A percentile compares a stretch with the other conserved stretches of the same genome.
These are phyloP conservation scores for Myiotriccus ornatus DNA, from an alignment of 2,797 vertebrate species.

Conservation along the genomic window DNA sequence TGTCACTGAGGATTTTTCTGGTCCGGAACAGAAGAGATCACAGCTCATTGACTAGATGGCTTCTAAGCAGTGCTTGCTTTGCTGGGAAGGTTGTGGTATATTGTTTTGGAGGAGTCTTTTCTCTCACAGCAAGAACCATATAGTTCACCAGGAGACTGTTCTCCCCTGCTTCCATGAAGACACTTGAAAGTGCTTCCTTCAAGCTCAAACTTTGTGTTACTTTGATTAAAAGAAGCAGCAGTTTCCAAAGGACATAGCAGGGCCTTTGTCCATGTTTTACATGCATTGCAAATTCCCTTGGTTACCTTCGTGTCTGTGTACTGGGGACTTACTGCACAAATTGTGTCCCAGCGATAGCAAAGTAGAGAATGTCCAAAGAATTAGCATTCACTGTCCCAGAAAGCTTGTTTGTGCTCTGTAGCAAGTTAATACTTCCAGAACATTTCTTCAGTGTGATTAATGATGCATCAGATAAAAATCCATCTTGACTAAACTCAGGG, in stretches of 20 bases:
- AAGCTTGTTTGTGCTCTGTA: background rate
- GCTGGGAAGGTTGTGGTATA: background rate
- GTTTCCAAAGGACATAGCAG: background rate
- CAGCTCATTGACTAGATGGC: background rate
- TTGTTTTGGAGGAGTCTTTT: background rate
- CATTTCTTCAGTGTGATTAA: background rate
- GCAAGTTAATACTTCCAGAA: background rate
- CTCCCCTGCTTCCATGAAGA: background rate
- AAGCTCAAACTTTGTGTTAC: background rate
- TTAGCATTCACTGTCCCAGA: background rate
- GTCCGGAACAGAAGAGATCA: background rate
- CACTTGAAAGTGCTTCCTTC: background rate
- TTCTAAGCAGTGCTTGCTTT: background rate
- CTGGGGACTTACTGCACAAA: background rate
- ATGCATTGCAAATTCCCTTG: background rate
- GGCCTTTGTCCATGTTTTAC: background rate
- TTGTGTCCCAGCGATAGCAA: fast-evolving
- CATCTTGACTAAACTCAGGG: background rate
- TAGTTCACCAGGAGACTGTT: background rate
- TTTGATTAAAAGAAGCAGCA: background rate
- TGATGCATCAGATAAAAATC: background rate
- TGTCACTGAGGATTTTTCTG: background rate
- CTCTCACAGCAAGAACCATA: background rate
- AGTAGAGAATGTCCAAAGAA: fast-evolving
- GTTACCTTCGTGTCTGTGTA: background rate